Conservation (phyloP, 2,888 invertebrate species). For the Lissonota sp. region DNA sequence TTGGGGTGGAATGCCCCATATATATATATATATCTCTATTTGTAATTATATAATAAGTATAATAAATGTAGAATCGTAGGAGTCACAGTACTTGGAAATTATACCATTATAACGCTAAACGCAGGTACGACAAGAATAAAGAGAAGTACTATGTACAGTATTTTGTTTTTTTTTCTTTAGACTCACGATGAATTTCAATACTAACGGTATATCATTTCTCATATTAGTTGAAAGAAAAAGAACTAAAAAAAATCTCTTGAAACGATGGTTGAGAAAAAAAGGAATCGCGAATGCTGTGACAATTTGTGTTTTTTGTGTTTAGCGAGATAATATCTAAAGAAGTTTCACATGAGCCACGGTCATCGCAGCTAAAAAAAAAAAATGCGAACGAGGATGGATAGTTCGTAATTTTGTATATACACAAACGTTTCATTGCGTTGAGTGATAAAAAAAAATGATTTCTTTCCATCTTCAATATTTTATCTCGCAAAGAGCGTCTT, state of each 20-base stretch:
- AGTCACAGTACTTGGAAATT: conserved; percentile 51
- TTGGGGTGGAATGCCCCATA: no score
- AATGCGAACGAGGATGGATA: conserved; percentile 19
- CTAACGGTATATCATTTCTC: conserved; percentile 65
- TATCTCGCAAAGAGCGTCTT: no score
- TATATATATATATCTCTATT: not conserved
- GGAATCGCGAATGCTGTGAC: conserved; percentile 35
- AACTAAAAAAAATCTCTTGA: conserved; percentile 27
- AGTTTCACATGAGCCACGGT: conserved; percentile 66
- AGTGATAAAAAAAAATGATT: no score
- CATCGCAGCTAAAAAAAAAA: conserved; percentile 60
- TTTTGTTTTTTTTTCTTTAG: conserved; percentile 16
- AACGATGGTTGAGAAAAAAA: conserved; percentile 49
- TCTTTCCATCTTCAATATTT: no score
- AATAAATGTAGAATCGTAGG: conserved; percentile 36
- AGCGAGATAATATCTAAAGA: conserved; percentile 49
- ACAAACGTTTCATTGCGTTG: not conserved
- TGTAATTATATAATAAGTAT: conserved; percentile 14
- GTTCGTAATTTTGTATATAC: not conserved
- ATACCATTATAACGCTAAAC: conserved; percentile 41
- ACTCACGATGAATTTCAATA: conserved; percentile 72
- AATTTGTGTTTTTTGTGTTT: conserved; percentile 27
- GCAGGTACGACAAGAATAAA: conserved; percentile 55
- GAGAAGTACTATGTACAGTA: conserved; percentile 73
- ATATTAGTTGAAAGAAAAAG: conserved; percentile 56